Percentiles rank a stretch among this genome's conserved stretches.
Conservation (phyloP, 53 echinoderm and acorn worm genomes). For the Echinometra lucunter region DNA sequence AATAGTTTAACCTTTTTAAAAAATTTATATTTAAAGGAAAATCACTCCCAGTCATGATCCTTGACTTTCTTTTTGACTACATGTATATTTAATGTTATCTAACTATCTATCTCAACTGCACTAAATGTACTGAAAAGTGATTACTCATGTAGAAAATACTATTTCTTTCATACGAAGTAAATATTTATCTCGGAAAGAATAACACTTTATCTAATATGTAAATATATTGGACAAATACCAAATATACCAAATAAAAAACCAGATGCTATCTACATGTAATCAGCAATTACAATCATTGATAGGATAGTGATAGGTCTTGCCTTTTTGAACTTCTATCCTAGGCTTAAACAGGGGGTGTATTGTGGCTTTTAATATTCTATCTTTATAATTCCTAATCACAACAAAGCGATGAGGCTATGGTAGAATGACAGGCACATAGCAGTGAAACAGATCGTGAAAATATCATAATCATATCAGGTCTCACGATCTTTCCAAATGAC, state of each 20-base stretch:
- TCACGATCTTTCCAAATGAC: slow-evolving; percentile 2
- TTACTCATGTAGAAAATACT: background rate
- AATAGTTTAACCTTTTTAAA: background rate
- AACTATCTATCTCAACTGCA: background rate
- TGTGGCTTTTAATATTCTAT: background rate
- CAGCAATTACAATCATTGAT: slow-evolving; percentile 41
- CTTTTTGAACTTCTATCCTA: slow-evolving; percentile 13
- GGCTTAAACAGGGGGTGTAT: background rate
- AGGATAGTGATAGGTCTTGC: background rate
- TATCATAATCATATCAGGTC: background rate
- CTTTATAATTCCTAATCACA: background rate
- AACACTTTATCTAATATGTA: background rate
- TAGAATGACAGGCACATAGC: background rate
- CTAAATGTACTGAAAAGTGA: background rate
- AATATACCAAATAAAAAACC: background rate
- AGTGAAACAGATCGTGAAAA: background rate
- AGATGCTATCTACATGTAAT: slow-evolving; percentile 40
- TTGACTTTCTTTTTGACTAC: background rate
- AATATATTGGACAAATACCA: background rate
- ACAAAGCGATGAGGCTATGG: background rate
- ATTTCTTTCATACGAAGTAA: background rate
- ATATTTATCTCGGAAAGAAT: slow-evolving; percentile 28
- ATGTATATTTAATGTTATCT: background rate
- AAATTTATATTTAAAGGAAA: background rate
- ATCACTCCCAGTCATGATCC: background rate